Evolutionary conservation across 92 coral and sea anemone genomes (phyloP), one percentile per base, ranked within the genome.

Genomic region (Zoanthus gigantus): DNA sequence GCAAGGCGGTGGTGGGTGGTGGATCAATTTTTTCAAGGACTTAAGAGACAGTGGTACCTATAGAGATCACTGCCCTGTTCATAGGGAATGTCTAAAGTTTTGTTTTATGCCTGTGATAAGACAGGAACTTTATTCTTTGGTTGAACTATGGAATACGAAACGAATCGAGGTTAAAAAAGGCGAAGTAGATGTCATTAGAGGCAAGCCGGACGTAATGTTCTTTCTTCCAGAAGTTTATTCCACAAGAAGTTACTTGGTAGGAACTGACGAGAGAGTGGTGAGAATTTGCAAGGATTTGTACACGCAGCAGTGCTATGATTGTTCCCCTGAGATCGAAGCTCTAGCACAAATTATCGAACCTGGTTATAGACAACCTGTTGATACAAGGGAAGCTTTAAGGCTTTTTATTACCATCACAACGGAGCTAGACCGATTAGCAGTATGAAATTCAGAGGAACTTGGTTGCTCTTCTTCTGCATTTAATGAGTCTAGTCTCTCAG

Each of bases 1-100:
- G 60, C 78, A 76, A 34, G 93, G 93, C 1, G 93, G 90, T 52
- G 92, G 90, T 29, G 92, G 90, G 42, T 90, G 90, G 90, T 91
- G 93, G 93, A 60, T 91, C 18, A 91, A 91, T 79, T 53, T 91
- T 18, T 91, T 91, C 72, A 87, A 88, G 67, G 93, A 91, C 77
- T 23, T 23, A 23, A 23, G 23, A 23, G 23, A 23, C 23, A 23
- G 23, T 23, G 23, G 23, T 23, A 23, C 72, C 10, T 82, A 82
- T 60, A 83, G 14, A 17, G 91, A 87, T 57, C 75, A 37, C 47
- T 75, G 66, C 78, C 50, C 71, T 13, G 90, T 87, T 54, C 42
- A 57, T 60, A 76, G 80, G 23, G 94, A 92, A 69, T 92, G 90
- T 69, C 53, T 92, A 29, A 92, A 81, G 79, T 77, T 92, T 28